These are phyloP conservation scores for Myotis pilosus DNA, from an alignment of 2,797 vertebrate species.

Conservation along the genomic window DNA sequence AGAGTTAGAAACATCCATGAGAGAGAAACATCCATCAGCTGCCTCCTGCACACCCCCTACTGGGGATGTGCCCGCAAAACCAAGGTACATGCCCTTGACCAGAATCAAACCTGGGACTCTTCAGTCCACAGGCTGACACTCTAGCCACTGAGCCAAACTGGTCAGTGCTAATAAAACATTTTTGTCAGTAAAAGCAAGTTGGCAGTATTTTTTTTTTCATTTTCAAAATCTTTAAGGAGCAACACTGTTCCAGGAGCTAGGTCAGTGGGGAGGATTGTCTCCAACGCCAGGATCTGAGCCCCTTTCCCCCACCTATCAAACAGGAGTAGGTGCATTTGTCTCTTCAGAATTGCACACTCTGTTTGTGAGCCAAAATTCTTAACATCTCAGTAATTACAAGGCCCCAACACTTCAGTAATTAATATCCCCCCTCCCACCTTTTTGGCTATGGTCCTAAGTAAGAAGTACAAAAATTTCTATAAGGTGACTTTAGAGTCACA, in stretches of 20 bases:
- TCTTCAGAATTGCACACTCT: neutral
- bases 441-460: neutral
- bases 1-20: too few relatives aligned
- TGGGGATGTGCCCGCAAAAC: too few relatives aligned
- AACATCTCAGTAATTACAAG: neutral
- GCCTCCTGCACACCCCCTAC: too few relatives aligned
- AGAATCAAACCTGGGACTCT: too few relatives aligned
- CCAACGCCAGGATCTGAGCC: neutral
- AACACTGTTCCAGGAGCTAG: neutral
- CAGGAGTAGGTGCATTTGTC: neutral
- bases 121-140: too few relatives aligned
- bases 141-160: too few relatives aligned
- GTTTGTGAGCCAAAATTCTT: neutral
- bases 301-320: neutral
- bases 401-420: neutral
- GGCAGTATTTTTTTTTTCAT: neutral
- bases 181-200: neutral
- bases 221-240: conserved; percentile 36
- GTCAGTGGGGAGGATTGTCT: neutral
- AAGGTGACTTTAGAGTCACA: neutral
- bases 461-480: neutral
- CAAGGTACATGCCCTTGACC: too few relatives aligned
- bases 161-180: neutral
- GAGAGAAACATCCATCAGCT: too few relatives aligned
- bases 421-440: accelerated